Evolutionary conservation across 2,888 invertebrate genomes (phyloP), one percentile per base, ranked within the genome.

Genomic region (Nymphalis urticae): DNA sequence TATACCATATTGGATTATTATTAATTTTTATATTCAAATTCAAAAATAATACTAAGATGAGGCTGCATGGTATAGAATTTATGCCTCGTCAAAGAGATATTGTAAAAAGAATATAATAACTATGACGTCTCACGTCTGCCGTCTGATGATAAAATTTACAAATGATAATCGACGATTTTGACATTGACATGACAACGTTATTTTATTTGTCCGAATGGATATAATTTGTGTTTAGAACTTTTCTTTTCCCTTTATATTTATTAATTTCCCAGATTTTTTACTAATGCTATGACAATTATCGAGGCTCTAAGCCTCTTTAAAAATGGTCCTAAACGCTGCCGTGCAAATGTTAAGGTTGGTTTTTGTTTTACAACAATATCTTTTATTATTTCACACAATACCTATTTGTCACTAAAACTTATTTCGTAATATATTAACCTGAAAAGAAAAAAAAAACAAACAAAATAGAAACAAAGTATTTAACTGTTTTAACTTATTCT

Each of bases 281-380:
- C 87, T 87, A 82, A 92, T 93, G 92, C 85, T 90, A 83, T 93
- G 92, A 93, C 87, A 84, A 85, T 84, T 83, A 79, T 75, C 80
- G 90, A 90, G 91, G 92, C 90, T 85, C 77, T 86, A 83, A 83
- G 92, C 92, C 91, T 92, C 90, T 82, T 81, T 85, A 85, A 94
- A 89, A 88, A 96, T 96, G 96, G 95, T 95, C 85, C 93, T 95
- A 89, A 95, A 95, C 88, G 95, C 95, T 82, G 96, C 96, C 85
- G 94, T 95, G 79, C 95, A 96, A 90, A 95, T 95, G 89, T 91
- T 96, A 77, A 95, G 95, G 96, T 96, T 89, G 89, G 93, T 68
- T 67, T 17, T 60, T 21, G 56, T 67, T 50, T 64, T 36, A 61
- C 27, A 50, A 56, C n/a, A 56, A 56, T 32, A 56, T 32, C n/a